Evolutionary conservation across 2,888 invertebrate species (phyloP).

Genomic region (Ophion ventricosus): DNA sequence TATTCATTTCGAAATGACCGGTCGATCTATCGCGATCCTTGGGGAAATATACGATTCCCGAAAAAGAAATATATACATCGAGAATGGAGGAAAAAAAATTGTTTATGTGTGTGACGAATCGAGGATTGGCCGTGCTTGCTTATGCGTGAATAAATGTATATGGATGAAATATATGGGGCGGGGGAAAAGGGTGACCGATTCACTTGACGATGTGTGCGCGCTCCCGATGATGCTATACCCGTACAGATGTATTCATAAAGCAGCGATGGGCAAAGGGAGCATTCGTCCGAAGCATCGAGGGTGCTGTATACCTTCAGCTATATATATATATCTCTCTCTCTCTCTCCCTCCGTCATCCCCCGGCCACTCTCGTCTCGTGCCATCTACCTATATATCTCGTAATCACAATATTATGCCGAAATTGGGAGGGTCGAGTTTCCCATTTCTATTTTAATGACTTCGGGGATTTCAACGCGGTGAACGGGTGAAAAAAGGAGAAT

Average conservation of each 20-base stretch:
- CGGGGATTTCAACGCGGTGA: constrained; percentile 76
- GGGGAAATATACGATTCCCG: constrained; percentile 68
- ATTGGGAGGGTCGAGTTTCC: constrained; percentile 80
- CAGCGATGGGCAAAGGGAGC: constrained; percentile 71
- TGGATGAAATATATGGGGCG: constrained; percentile 69
- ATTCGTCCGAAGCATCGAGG: constrained; percentile 72
- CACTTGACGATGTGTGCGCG: constrained; percentile 69
- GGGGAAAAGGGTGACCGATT: constrained; percentile 74
- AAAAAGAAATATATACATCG: constrained; percentile 77
- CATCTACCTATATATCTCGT: constrained; percentile 75
- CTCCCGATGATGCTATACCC: constrained; percentile 33
- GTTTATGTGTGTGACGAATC: constrained; percentile 69
- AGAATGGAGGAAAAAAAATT: constrained; percentile 67
- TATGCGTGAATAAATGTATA: constrained; percentile 81
- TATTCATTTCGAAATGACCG: constrained; percentile 52
- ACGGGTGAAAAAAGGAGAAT: constrained; percentile 43
- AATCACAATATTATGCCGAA: constrained; percentile 82
- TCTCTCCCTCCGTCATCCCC: constrained; percentile 32
- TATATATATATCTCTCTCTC: too few relatives aligned
- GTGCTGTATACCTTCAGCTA: constrained; percentile 34
- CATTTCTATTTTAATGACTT: constrained; percentile 82
- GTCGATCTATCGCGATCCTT: constrained; percentile 53
- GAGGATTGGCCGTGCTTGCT: constrained; percentile 69
- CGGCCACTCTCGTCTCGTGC: constrained; percentile 36
- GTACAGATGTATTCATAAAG: constrained; percentile 39